Base-by-base conservation (phyloP, 2,888 invertebrate species). In the Pediacus dermestoides region DNA sequence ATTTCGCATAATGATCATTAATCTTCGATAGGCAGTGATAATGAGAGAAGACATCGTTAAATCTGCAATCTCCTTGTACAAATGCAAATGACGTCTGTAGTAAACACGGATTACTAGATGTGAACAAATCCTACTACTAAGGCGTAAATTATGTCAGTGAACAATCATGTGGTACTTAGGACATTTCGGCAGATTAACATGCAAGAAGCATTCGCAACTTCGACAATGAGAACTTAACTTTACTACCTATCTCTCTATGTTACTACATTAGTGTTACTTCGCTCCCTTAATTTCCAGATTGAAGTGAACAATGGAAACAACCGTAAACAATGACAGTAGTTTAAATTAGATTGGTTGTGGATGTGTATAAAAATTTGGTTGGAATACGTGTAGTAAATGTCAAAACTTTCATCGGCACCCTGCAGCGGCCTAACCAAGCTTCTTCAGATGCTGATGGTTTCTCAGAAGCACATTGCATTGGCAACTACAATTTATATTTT, bases 101-200 rank as follows among this genome's bases (percentile, higher is more conserved):
- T 63, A 63, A 63, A 65, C 61, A 60, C 52, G 57, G 62, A 55
- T 60, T 61, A 61, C 54, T 60, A 53, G 48, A 58, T 55, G 55
- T 50, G 57, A 57, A 57, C 60, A 67, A 67, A 67, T 67, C 67
- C 68, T 59, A 58, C 57, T 57, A 57, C 60, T 60, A 57, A 61
- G 63, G 62, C 64, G 66, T 68, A 67, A 68, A 68, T 67, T 67
- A 66, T 66, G 66, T 67, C 64, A 61, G 61, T 55, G 67, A 64
- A 63, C 67, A 65, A 67, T 68, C 66, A 65, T 66, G 68, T 61
- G 67, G 68, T 65, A 57, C 62, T 61, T 58, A 58, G 57, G 56
- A 62, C 60, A 63, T 68, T 67, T 57, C 55, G 55, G 51, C 55
- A 64, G 61, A 66, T 66, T 66, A 66, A 63, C 63, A 61, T 60